Conservation (phyloP, 2,113 vertebrate species). For the Orycteropus afer region DNA sequence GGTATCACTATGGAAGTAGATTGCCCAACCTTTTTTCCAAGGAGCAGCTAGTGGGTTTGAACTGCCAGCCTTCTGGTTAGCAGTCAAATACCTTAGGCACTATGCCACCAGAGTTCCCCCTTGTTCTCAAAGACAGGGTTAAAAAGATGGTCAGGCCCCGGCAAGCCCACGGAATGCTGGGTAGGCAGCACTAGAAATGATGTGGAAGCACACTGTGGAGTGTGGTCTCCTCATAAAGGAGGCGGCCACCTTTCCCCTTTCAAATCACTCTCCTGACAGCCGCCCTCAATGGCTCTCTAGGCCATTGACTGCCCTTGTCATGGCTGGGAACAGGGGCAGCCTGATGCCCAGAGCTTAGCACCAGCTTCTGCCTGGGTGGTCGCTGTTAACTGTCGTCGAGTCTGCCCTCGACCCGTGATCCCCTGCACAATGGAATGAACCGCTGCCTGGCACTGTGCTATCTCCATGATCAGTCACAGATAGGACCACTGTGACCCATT, state of each 20-base stretch:
- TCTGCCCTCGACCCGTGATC: no score
- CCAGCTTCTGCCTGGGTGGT: not conserved
- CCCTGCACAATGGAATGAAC: no score
- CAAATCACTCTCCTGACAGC: not conserved
- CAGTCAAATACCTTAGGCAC: no score
- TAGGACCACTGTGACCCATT: no score
- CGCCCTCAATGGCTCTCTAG: not conserved
- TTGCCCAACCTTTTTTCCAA: no score
- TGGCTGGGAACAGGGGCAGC: not conserved
- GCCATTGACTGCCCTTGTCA: not conserved
- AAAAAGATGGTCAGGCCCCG: not conserved
- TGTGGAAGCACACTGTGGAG: not conserved
- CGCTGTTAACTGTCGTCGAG: no score
- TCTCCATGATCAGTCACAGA: no score
- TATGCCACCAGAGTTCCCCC: no score
- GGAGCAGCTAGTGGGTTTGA: no score
- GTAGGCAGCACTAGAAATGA: not conserved
- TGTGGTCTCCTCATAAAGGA: not conserved
- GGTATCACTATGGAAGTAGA: no score
- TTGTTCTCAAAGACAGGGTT: constrained; percentile 46
- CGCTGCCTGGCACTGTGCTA: no score
- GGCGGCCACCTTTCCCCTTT: not conserved
- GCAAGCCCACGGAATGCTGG: not conserved
- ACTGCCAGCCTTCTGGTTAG: no score
- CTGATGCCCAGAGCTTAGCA: not conserved